A percentile compares a stretch with the other conserved stretches of the same genome.
Conservation (phyloP, 2,797 vertebrate genomes). For the Cichlasoma orientale region DNA sequence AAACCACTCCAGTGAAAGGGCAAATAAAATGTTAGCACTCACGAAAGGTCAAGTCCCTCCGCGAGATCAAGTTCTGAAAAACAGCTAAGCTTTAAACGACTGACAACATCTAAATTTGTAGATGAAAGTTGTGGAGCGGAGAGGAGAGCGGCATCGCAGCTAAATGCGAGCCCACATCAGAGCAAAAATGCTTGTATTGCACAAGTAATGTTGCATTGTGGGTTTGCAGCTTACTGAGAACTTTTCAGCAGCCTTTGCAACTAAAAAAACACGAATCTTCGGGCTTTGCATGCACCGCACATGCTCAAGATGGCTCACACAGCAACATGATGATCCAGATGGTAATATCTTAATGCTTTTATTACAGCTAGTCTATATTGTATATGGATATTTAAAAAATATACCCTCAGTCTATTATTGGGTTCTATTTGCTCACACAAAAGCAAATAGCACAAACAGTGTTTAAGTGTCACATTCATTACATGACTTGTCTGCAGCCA, state of each 20-base stretch:
- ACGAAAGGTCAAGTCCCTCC: conserved; percentile 55
- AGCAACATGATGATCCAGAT: not conserved
- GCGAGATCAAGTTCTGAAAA: conserved; percentile 36
- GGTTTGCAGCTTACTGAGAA: conserved; percentile 27
- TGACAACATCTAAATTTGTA: conserved; percentile 17
- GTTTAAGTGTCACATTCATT: conserved; percentile 23
- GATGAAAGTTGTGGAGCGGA: conserved; percentile 19
- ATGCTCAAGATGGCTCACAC: not conserved
- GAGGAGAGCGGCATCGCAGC: not conserved
- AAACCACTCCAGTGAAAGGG: conserved; percentile 56
- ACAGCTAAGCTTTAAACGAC: conserved; percentile 17
- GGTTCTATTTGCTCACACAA: conserved; percentile 22
- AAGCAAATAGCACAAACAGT: conserved; percentile 6
- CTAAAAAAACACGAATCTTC: not conserved
- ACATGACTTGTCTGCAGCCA: conserved; percentile 26
- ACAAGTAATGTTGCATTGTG: conserved; percentile 8
- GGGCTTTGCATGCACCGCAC: conserved; percentile 4
- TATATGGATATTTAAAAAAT: not conserved
- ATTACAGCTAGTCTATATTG: not conserved
- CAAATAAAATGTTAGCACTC: conserved; percentile 55
- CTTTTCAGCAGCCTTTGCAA: conserved; percentile 47
- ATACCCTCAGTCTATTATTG: not conserved
- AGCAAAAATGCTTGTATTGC: not conserved
- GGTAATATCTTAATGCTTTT: not conserved
- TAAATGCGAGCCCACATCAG: conserved; percentile 24